Conservation (phyloP, 1,140 invertebrate genomes). For the Procambarus clarkii region DNA sequence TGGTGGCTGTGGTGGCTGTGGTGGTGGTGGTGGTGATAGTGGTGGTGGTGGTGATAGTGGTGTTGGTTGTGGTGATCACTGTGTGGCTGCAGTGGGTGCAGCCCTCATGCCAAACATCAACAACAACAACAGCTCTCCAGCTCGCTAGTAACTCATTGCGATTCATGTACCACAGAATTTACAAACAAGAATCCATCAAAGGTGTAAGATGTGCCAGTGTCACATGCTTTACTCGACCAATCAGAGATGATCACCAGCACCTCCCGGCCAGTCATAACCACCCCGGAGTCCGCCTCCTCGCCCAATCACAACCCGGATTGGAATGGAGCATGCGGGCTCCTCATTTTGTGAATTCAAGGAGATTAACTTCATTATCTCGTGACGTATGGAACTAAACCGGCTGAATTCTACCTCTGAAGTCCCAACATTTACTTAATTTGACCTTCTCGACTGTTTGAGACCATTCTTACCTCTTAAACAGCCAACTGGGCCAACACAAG, state of each 20-base stretch:
- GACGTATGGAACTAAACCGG: conserved; percentile 32
- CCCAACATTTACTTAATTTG: conserved; percentile 35
- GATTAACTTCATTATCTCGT: conserved; percentile 49
- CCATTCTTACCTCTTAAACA: background rate
- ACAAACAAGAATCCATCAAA: conserved; percentile 61
- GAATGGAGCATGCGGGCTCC: conserved; percentile 51
- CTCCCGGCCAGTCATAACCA: conserved; percentile 40
- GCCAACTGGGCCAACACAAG: no score
- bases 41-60: background rate
- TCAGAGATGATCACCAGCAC: conserved; percentile 39
- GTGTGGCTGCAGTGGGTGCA: background rate
- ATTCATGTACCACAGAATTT: conserved; percentile 60
- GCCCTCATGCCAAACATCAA: background rate
- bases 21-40: no score
- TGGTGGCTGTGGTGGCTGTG: background rate
- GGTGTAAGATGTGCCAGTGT: conserved; percentile 51
- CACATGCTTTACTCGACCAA: conserved; percentile 50
- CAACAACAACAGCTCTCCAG: background rate
- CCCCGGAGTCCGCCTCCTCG: background rate
- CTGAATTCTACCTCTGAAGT: conserved; percentile 27
- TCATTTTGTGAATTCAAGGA: conserved; percentile 58
- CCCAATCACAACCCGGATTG: conserved; percentile 41
- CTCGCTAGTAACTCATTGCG: background rate
- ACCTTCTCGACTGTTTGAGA: background rate
- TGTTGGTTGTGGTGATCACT: background rate